Conservation (phyloP, 1,140 invertebrate species). For the Drosophila mauritiana region DNA sequence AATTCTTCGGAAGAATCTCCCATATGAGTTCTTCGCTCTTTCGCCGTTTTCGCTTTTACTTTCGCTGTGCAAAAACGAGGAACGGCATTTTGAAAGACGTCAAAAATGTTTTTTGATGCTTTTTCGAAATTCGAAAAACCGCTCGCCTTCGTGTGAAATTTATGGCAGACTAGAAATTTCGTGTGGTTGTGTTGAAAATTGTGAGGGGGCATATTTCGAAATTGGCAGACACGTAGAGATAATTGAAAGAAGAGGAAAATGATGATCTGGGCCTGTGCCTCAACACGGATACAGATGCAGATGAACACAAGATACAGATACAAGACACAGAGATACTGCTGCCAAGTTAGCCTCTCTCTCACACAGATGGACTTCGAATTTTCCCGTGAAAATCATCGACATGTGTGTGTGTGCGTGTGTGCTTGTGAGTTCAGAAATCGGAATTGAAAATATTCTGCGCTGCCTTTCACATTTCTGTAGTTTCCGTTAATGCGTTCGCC, state of each 20-base stretch:
- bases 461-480: slow-evolving; percentile 81
- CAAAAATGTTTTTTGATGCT: slow-evolving; percentile 30
- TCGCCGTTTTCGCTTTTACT: slow-evolving; percentile 62
- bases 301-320: slow-evolving; percentile 21
- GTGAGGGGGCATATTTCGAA: slow-evolving; percentile 71
- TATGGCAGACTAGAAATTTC: slow-evolving; percentile 20
- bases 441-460: slow-evolving; percentile 73
- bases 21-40: neutral
- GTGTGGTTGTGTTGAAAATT: slow-evolving; percentile 22
- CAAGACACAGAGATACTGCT: slow-evolving; percentile 18
- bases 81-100: slow-evolving; percentile 21
- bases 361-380: slow-evolving; percentile 46
- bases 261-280: slow-evolving; percentile 47
- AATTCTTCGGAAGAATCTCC: neutral
- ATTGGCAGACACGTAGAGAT: slow-evolving; percentile 55
- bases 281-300: slow-evolving; percentile 55
- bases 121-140: slow-evolving; percentile 33
- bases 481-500: slow-evolving; percentile 82
- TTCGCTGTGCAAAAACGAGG: slow-evolving; percentile 66
- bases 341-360: slow-evolving; percentile 49
- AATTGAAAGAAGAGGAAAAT: slow-evolving; percentile 25
- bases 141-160: slow-evolving; percentile 35
- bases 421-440: slow-evolving; percentile 57
- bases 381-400: slow-evolving; percentile 36
- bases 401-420: slow-evolving; percentile 25